These are phyloP conservation scores for Epinephelus coioides DNA, from an alignment of 2,797 vertebrate genomes.

Conservation along the genomic window DNA sequence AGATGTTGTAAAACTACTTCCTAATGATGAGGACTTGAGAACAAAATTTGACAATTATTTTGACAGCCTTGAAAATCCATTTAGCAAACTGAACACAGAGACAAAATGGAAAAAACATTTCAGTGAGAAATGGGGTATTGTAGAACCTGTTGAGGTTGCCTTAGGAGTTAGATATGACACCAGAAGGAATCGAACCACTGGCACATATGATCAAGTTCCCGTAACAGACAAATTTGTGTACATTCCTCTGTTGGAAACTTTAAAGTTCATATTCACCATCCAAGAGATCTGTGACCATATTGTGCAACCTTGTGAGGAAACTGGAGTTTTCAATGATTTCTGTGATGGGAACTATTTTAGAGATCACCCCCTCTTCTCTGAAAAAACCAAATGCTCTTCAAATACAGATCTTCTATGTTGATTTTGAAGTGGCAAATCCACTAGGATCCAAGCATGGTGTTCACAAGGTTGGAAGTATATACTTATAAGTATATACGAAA, in stretches of 20 bases:
- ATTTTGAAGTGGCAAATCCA: slow-evolving; percentile 16
- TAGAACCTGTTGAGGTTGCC: slow-evolving; percentile 20
- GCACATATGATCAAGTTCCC: slow-evolving; percentile 34
- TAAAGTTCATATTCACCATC: slow-evolving; percentile 27
- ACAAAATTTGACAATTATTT: slow-evolving; percentile 21
- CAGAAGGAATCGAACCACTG: slow-evolving; percentile 25
- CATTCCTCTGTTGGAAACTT: slow-evolving; percentile 1
- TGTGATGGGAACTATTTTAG: slow-evolving; percentile 33
- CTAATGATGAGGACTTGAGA: slow-evolving; percentile 3
- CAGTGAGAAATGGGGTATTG: slow-evolving; percentile 13
- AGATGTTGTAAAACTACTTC: slow-evolving; percentile 13
- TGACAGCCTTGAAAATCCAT: slow-evolving; percentile 14
- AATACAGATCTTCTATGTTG: slow-evolving; percentile 19
- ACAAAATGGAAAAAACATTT: slow-evolving; percentile 28
- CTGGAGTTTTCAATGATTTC: slow-evolving; percentile 17
- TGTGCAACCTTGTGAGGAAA: slow-evolving; percentile 14
- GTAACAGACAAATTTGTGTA: slow-evolving; percentile 33
- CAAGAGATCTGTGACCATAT: background rate
- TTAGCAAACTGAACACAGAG: slow-evolving; percentile 23
- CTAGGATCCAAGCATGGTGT: slow-evolving; percentile 24
- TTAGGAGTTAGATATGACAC: slow-evolving; percentile 10
- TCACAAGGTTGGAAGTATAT: slow-evolving; percentile 26
- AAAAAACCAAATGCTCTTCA: slow-evolving; percentile 16
- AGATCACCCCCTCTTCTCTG: slow-evolving; percentile 1
- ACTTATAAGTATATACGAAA: slow-evolving; percentile 23